Evolutionary conservation across 2,888 invertebrate species (phyloP), one percentile per base, ranked within the genome.

Genomic region (Bellardia pandia): DNA sequence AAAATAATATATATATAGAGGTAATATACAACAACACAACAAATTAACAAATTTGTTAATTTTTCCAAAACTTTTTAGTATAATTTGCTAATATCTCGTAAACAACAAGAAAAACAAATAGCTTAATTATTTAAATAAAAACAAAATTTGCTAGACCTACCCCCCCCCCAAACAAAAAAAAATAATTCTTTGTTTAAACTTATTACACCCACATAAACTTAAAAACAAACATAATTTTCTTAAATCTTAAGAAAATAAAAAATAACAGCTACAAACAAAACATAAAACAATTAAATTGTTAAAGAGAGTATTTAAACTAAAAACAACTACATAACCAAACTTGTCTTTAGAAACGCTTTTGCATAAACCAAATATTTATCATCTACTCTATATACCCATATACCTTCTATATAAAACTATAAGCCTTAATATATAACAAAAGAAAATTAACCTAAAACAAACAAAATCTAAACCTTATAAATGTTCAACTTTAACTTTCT

Each of bases 351-450:
- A 81, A 87, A 87, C 83, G 86, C 86, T 86, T 86, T 86, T 86
- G 86, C 86, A 84, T 86, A 79, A 83, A 86, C 86, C 86, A 86
- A 86, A 86, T 86, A 83, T 83, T 71, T 83, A 86, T 60, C 83
- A 80, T 62, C 53, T 76, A 76, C 74, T 60, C 53, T 76, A 76
- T 76, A 82, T 76, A 69, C 51, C 69, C 60, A 56, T 53, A 83
- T 80, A 84, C 71, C 72, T 86, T 84, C 79, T 79, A 56, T 74
- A 66, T 72, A 62, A 83, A 76, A 79, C 83, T 83, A 79, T 86
- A 86, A 79, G 86, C 86, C 83, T 86, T 86, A 86, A 66, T 53
- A 79, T 58, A 40, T 64, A 79, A 79, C 58, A 62, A 45, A 56
- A 56, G 51, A 69, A 51, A 51, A 75, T 37, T 5, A 80, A 62